A percentile compares a stretch with the other conserved stretches of the same genome.
These are phyloP conservation scores for Bufotes viridis DNA, from an alignment of 2,797 vertebrate genomes.

Conservation along the genomic window DNA sequence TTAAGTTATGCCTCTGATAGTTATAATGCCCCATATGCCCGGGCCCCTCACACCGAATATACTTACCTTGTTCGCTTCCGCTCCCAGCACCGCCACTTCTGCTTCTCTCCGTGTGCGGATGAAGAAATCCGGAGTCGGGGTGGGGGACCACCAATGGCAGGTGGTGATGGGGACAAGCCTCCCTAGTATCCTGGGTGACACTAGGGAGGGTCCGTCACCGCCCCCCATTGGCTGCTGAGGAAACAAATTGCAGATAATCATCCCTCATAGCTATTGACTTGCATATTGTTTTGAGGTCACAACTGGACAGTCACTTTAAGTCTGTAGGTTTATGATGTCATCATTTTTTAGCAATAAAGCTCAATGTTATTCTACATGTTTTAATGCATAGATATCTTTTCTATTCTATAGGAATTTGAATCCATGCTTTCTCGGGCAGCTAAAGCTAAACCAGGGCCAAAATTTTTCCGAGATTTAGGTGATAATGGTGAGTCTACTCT, in stretches of 20 bases:
- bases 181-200: too few relatives aligned
- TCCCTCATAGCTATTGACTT: not conserved
- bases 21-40: too few relatives aligned
- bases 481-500: constrained; percentile 83
- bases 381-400: constrained; percentile 57
- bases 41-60: too few relatives aligned
- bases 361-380: not conserved
- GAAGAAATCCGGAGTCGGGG: too few relatives aligned
- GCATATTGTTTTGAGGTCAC: not conserved
- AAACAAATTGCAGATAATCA: not conserved
- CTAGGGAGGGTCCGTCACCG: too few relatives aligned
- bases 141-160: too few relatives aligned
- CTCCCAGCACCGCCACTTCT: too few relatives aligned
- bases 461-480: constrained; percentile 88
- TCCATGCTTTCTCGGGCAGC: constrained; percentile 76
- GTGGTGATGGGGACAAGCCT: too few relatives aligned
- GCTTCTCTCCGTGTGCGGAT: too few relatives aligned
- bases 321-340: not conserved
- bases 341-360: not conserved
- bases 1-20: too few relatives aligned
- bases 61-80: too few relatives aligned
- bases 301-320: not conserved
- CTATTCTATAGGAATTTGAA: constrained; percentile 82
- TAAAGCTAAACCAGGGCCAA: constrained; percentile 77
- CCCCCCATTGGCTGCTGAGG: too few relatives aligned